Conservation (phyloP, 1,140 invertebrate species). For the Cydia fagiglandana region DNA sequence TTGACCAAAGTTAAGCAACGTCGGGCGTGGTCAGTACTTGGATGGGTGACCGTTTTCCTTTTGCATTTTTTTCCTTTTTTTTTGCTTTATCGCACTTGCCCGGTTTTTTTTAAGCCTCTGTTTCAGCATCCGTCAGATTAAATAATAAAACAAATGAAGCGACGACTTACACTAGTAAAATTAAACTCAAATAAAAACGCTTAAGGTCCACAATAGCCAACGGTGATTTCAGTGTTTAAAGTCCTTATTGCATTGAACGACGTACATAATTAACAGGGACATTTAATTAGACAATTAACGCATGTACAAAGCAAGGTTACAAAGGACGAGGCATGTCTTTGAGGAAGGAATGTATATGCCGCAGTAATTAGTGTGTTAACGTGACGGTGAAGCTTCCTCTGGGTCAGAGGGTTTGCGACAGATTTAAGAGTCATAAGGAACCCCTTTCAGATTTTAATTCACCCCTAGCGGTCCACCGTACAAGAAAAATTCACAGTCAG, state of each 20-base stretch:
- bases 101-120: not conserved
- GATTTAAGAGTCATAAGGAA: not conserved
- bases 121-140: not conserved
- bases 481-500: no score
- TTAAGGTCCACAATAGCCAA: not conserved
- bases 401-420: not conserved
- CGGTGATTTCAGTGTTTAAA: not conserved
- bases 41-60: no score
- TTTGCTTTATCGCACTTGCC: no score
- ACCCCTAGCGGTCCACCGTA: not conserved
- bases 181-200: not conserved
- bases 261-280: constrained; percentile 1
- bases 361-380: not conserved
- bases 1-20: no score
- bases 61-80: no score
- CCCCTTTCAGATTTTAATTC: not conserved
- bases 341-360: not conserved
- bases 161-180: not conserved
- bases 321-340: constrained; percentile 11
- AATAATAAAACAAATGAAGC: not conserved
- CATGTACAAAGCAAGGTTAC: constrained; percentile 6
- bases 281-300: constrained; percentile 15
- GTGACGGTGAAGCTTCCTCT: not conserved
- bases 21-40: no score
- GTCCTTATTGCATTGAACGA: not conserved